Percentiles rank a stretch among this genome's conserved stretches.
Evolutionary conservation across 2,797 vertebrate species (phyloP).

Genomic region (Potorous gilbertii): DNA sequence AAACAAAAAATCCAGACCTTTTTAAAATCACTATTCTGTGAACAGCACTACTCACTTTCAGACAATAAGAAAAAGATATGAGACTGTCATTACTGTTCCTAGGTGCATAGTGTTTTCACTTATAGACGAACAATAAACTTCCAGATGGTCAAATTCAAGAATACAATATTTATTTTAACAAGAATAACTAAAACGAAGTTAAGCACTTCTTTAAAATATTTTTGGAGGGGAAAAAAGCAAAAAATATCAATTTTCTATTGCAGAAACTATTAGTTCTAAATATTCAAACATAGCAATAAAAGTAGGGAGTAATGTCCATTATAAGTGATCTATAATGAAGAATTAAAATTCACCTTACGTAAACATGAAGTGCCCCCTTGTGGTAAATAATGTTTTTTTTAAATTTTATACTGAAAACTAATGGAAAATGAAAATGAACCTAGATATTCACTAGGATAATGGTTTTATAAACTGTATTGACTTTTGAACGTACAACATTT

Average conservation of each 20-base stretch:
- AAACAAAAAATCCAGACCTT: neutral
- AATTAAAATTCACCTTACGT: slow-evolving; percentile 18
- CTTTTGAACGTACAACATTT: neutral
- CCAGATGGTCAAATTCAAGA: neutral
- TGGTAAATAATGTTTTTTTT: slow-evolving; percentile 60
- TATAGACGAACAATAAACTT: neutral
- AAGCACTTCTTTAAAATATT: neutral
- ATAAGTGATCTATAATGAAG: neutral
- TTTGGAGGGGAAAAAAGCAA: neutral
- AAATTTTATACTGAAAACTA: neutral
- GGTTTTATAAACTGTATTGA: neutral
- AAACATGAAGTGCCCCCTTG: slow-evolving; percentile 80
- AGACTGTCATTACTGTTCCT: neutral
- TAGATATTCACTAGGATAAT: neutral
- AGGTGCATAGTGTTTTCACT: neutral
- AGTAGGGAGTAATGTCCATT: neutral
- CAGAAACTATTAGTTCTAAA: neutral
- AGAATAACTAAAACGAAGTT: neutral
- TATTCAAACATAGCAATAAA: neutral
- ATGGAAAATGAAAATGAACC: neutral
- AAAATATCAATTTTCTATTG: neutral
- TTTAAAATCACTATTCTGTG: neutral
- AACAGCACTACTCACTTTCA: neutral
- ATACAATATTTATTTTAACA: neutral
- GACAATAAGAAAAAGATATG: slow-evolving; percentile 9